phyloP scores from a whole-genome alignment of 2,113 vertebrate genomes.

The Passer montanus region DNA sequence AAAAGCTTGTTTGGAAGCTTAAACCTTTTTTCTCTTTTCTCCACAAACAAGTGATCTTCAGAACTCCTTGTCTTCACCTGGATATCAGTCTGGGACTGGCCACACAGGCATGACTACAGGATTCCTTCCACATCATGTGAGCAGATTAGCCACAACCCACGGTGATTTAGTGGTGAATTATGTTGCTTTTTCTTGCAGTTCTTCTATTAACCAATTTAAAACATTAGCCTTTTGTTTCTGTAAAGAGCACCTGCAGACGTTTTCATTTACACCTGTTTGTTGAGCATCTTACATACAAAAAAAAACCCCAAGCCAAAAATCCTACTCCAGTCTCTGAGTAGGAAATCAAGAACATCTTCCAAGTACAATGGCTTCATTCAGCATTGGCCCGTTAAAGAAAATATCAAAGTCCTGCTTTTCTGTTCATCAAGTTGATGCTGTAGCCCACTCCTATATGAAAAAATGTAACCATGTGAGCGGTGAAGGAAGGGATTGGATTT shows the following conservation, averaged over 20 bases:
- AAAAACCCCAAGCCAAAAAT: constrained; percentile 72
- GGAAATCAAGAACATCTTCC: constrained; percentile 71
- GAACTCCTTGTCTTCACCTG: constrained; percentile 73
- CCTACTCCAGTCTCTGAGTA: constrained; percentile 64
- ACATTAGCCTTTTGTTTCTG: constrained; percentile 74
- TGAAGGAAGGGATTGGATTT: constrained; percentile 67
- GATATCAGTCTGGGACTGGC: constrained; percentile 79
- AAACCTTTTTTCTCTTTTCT: constrained; percentile 77
- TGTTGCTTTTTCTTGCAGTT: constrained; percentile 72
- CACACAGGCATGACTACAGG: constrained; percentile 78
- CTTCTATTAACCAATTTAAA: constrained; percentile 70
- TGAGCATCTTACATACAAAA: constrained; percentile 65
- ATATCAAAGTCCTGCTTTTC: constrained; percentile 62
- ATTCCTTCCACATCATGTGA: constrained; percentile 71
- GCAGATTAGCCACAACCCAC: constrained; percentile 68
- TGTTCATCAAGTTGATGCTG: constrained; percentile 50
- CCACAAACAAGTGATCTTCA: constrained; percentile 72
- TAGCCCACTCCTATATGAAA: constrained; percentile 46
- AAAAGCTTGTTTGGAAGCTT: constrained; percentile 79
- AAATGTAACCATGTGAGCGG: neutral
- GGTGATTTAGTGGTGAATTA: constrained; percentile 65
- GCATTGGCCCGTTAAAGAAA: constrained; percentile 54
- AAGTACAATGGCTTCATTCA: constrained; percentile 71
- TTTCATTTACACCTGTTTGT: constrained; percentile 73
- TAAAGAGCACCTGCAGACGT: constrained; percentile 72